Evolutionary conservation across 2,888 invertebrate species (phyloP).

Genomic region (Drosophila limbata): DNA sequence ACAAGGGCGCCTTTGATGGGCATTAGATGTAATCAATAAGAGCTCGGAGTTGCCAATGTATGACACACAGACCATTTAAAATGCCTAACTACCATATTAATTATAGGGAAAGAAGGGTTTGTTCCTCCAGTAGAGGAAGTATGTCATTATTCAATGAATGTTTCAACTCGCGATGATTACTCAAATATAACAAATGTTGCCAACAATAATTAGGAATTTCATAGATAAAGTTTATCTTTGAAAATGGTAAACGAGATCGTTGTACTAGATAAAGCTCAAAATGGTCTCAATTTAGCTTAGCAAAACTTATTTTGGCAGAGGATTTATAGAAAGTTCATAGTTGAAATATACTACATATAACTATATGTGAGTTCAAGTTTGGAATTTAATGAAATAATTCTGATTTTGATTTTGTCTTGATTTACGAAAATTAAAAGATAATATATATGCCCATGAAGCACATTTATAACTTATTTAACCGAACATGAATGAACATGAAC

Average conservation of each 20-base stretch:
- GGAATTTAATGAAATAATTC: not conserved
- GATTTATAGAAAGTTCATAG: too few species aligned
- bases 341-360: too few species aligned
- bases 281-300: too few species aligned
- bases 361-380: too few species aligned
- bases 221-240: not conserved
- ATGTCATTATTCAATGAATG: not conserved
- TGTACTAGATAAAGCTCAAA: too few species aligned
- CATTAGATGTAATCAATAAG: constrained; percentile 76
- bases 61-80: constrained; percentile 23
- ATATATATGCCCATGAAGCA: not conserved
- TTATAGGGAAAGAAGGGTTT: constrained; percentile 12
- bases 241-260: too few species aligned
- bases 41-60: constrained; percentile 28
- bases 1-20: constrained; percentile 58
- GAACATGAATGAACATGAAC: not conserved
- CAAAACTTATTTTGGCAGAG: too few species aligned
- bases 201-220: not conserved
- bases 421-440: not conserved
- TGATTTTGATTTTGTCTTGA: not conserved
- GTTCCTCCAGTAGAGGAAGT: not conserved
- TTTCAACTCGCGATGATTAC: not conserved
- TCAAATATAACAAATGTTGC: not conserved
- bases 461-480: not conserved
- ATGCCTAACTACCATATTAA: constrained; percentile 28